Percentiles rank a stretch among this genome's conserved stretches.
Conservation (phyloP, 2,113 vertebrate species). For the Uropsilus gracilis region DNA sequence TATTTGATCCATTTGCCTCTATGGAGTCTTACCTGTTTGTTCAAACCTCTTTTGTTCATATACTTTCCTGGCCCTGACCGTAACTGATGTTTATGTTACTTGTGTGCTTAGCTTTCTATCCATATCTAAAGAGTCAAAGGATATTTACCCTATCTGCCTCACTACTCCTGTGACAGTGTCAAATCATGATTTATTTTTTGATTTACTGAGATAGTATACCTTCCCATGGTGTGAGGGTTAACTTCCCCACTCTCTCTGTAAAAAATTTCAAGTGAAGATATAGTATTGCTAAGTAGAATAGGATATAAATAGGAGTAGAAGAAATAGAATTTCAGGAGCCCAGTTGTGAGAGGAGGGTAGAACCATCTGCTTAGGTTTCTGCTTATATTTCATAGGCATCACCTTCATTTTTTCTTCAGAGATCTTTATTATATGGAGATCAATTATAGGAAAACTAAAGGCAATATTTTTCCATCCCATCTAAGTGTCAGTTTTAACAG, state of each 20-base stretch:
- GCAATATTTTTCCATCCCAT: not conserved
- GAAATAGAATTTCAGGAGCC: not conserved
- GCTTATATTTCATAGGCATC: not conserved
- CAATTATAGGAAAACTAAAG: not conserved
- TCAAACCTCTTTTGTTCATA: not conserved
- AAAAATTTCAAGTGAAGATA: slow-evolving; percentile 52
- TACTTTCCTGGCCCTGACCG: not conserved
- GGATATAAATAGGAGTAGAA: too few species aligned
- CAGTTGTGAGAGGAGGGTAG: not conserved
- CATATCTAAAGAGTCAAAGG: not conserved
- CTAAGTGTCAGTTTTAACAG: slow-evolving; percentile 21
- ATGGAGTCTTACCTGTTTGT: not conserved
- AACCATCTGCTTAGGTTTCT: not conserved
- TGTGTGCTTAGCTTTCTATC: not conserved
- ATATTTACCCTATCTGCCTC: not conserved
- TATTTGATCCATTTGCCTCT: not conserved
- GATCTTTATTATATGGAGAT: not conserved
- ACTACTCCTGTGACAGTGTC: not conserved
- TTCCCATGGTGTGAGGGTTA: not conserved
- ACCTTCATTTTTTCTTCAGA: not conserved
- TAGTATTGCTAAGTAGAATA: not conserved
- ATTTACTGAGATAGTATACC: not conserved
- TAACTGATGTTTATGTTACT: not conserved
- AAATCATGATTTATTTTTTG: not conserved
- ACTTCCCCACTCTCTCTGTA: not conserved